Percentiles rank a stretch among this genome's conserved stretches.
Evolutionary conservation across 2,797 vertebrate genomes (phyloP).

Genomic region (Enteromius argenteus): DNA sequence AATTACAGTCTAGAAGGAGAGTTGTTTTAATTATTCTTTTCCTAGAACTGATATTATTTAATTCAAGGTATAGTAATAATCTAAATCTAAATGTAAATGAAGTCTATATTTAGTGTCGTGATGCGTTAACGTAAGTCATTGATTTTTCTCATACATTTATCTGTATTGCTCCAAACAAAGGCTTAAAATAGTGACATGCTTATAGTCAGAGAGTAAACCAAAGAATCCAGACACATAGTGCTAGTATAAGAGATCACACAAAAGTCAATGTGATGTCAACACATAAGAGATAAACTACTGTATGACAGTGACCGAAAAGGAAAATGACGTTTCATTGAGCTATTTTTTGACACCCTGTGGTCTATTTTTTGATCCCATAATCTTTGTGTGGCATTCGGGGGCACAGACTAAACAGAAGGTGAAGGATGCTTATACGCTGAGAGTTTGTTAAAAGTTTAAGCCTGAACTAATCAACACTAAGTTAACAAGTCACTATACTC

Average conservation of each 20-base stretch:
- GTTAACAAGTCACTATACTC: background rate
- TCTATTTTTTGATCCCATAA: conserved; percentile 45
- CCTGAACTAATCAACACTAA: background rate
- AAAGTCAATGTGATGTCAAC: conserved; percentile 39
- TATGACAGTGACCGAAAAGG: conserved; percentile 25
- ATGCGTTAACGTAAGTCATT: background rate
- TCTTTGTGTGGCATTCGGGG: conserved; percentile 24
- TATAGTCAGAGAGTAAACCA: conserved; percentile 25
- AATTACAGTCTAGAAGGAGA: background rate
- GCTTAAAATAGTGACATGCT: conserved; percentile 20
- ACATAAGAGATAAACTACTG: conserved; percentile 25
- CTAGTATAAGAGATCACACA: conserved; percentile 22
- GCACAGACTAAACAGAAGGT: conserved; percentile 21
- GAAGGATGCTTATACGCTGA: background rate
- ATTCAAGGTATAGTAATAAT: background rate
- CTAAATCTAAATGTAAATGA: background rate
- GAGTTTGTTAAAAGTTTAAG: background rate
- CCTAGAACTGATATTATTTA: background rate
- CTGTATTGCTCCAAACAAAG: conserved; percentile 13
- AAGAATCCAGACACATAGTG: conserved; percentile 8
- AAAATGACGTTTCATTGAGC: conserved; percentile 23
- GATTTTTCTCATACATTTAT: background rate
- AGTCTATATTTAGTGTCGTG: background rate
- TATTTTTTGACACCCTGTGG: conserved; percentile 36
- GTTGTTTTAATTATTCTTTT: background rate